Evolutionary conservation across 2,888 invertebrate genomes (phyloP).

Genomic region (Zygaena filipendulae): DNA sequence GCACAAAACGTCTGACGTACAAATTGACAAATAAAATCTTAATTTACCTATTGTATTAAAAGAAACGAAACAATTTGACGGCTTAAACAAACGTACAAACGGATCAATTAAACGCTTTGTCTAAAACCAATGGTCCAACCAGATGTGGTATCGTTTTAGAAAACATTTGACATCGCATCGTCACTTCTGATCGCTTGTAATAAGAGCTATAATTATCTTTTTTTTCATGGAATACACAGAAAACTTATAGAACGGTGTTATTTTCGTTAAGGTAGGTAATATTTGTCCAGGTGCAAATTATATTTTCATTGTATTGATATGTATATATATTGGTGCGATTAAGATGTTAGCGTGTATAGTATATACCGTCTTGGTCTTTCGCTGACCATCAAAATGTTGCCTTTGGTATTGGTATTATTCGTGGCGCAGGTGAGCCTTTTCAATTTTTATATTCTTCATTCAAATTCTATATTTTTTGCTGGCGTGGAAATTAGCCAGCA

Average conservation of each 20-base stretch:
- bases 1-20: not conserved
- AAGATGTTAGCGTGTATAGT: slow-evolving; percentile 39
- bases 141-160: too few relatives aligned
- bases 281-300: too few relatives aligned
- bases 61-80: not conserved
- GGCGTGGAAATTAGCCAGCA: too few relatives aligned
- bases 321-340: slow-evolving; percentile 41
- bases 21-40: not conserved
- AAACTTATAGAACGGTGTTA: slow-evolving; percentile 7
- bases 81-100: slow-evolving; percentile 29
- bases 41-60: not conserved
- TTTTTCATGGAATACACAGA: slow-evolving; percentile 4
- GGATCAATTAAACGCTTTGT: slow-evolving; percentile 40
- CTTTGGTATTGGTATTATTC: slow-evolving; percentile 40
- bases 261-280: too few relatives aligned
- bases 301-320: slow-evolving; percentile 20
- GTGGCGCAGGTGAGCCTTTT: slow-evolving; percentile 41
- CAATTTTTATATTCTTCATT: slow-evolving; percentile 12
- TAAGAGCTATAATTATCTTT: slow-evolving; percentile 7
- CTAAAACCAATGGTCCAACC: slow-evolving; percentile 19
- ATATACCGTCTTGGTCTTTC: slow-evolving; percentile 49
- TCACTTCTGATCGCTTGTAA: rapidly evolving
- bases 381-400: slow-evolving; percentile 51
- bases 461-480: too few relatives aligned
- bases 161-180: too few relatives aligned